Base-by-base conservation (phyloP, 2,888 invertebrate species). In the Troilus luridus region DNA sequence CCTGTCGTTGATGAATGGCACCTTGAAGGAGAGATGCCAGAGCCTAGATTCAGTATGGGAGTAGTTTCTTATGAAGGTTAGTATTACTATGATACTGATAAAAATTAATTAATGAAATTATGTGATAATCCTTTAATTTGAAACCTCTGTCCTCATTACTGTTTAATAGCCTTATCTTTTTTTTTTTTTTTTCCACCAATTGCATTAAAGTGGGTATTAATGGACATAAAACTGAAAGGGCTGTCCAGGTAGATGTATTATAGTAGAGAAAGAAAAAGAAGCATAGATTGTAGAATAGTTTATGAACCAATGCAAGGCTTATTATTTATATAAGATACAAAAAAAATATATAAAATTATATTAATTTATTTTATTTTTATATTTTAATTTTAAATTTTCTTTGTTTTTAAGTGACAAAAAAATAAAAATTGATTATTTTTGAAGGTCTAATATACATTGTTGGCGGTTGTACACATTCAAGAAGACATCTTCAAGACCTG, bases 41-140 rank as follows among this genome's bases (percentile, higher is more conserved):
- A 97, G 93, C 97, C 98, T 0, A 95, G 98, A 92, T 98, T 98
- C 94, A 98, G 98, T 93, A 98, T 98, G 98, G 98, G 98, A 14
- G 97, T 98, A 59, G 97, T 98, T 58, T 96, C 97, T 92, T 96
- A 96, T 94, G 96, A 97, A 95, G 97, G 97, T 97, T 94, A 92
- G 92, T 92, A 27, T 59, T 89, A 27, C 24, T 91, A 90, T 92
- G 89, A 41, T 1, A 88, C 12, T 21, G 3, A 56, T n/a, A 17
- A 56, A 17, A 24, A 24, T 67, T n/a, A 5, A 24, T 12, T 67
- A 24, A 67, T 6, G 12, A 8, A 67, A 67, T 24, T 67, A 41
- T 41, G 41, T 41, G 5, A 41, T 41, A 41, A 41, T 24, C 5
- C 12, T 24, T 64, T n/a, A 64, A 11, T 62, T 62, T 62, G 62